These are phyloP conservation scores for Zootermopsis nevadensis DNA, from an alignment of 2,888 invertebrate species.

Conservation along the genomic window DNA sequence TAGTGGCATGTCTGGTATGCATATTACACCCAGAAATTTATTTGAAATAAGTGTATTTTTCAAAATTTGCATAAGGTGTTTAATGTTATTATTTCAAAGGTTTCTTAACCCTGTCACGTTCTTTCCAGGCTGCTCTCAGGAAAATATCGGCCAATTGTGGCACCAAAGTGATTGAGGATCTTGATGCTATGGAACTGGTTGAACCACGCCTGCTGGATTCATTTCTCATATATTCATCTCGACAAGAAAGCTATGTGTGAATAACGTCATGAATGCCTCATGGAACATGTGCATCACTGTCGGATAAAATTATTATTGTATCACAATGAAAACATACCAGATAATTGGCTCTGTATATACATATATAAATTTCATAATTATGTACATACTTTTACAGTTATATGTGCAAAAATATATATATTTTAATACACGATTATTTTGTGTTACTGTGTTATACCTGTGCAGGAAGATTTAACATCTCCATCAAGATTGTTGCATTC, in stretches of 20 bases:
- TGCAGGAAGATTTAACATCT: too few species aligned
- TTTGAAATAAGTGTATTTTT: too few species aligned
- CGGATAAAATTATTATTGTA: background rate
- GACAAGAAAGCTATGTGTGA: conserved; percentile 84
- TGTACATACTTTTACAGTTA: background rate
- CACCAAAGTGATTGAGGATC: conserved; percentile 64
- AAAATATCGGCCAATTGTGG: conserved; percentile 72
- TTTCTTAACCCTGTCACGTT: conserved; percentile 27
- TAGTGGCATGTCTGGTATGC: conserved; percentile 74
- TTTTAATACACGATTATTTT: background rate
- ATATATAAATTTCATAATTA: background rate
- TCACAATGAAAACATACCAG: background rate
- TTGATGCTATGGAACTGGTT: conserved; percentile 79
- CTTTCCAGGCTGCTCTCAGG: conserved; percentile 71
- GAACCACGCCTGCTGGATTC: conserved; percentile 82
- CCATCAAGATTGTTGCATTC: too few species aligned
- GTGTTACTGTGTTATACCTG: background rate
- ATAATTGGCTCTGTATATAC: background rate
- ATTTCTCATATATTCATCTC: conserved; percentile 80
- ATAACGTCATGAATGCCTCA: background rate
- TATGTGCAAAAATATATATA: conserved; percentile 1
- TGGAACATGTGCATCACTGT: background rate
- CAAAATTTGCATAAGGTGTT: too few species aligned
- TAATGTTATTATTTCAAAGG: too few species aligned
- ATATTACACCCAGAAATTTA: background rate